Conservation (phyloP, 2,113 vertebrate species). For the Lepus europaeus region DNA sequence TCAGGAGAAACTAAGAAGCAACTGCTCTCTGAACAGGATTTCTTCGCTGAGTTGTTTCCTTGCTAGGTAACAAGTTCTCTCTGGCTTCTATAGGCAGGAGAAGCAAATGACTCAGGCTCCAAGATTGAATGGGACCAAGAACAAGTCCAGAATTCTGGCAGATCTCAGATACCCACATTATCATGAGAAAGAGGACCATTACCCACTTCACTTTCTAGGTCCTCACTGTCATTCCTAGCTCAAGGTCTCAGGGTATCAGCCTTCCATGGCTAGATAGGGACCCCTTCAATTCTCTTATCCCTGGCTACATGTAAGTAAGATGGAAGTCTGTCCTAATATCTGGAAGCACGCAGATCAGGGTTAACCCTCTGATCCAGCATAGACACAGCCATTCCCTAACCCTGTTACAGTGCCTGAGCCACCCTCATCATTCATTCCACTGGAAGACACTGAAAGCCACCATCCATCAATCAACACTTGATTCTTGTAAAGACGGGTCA, state of each 20-base stretch:
- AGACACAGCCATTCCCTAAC: background rate
- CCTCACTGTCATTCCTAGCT: background rate
- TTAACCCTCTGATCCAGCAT: background rate
- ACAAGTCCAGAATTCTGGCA: background rate
- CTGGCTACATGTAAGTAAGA: background rate
- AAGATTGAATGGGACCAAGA: background rate
- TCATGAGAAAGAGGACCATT: background rate
- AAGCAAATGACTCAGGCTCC: background rate
- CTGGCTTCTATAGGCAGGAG: background rate
- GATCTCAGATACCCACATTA: background rate
- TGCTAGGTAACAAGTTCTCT: slow-evolving; percentile 37
- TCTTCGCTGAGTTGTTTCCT: slow-evolving; percentile 16
- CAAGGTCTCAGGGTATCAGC: background rate
- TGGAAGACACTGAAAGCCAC: background rate
- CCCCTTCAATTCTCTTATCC: background rate
- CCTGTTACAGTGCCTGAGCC: background rate
- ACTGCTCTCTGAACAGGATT: background rate
- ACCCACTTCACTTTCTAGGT: background rate
- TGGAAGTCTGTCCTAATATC: background rate
- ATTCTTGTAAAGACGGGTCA: background rate
- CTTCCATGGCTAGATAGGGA: background rate
- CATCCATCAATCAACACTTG: background rate
- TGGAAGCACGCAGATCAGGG: background rate
- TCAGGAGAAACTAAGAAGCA: slow-evolving; percentile 64
- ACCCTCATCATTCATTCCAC: background rate